Evolutionary conservation across 2,888 invertebrate genomes (phyloP).

Genomic region (Taphrorychus bicolor): DNA sequence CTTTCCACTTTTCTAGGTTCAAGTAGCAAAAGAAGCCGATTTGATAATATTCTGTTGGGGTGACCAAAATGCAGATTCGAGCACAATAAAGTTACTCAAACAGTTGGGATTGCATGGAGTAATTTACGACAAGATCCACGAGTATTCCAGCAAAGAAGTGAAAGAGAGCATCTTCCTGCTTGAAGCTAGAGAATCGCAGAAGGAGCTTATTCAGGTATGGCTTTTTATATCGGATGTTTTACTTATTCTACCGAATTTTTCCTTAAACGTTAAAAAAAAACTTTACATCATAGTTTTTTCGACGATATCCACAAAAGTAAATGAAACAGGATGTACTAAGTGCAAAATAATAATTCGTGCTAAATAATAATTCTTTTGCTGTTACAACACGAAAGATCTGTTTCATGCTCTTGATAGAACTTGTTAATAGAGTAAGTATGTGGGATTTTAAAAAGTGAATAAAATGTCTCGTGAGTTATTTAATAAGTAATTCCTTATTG

Average conservation of each 20-base stretch:
- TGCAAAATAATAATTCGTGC: too few relatives aligned
- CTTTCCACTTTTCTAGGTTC: slow-evolving; percentile 66
- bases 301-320: too few relatives aligned
- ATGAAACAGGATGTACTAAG: too few relatives aligned
- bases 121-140: slow-evolving; percentile 93
- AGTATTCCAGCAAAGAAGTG: slow-evolving; percentile 73
- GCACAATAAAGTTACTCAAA: slow-evolving; percentile 85
- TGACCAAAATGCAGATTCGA: slow-evolving; percentile 90
- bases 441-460: neutral
- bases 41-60: slow-evolving; percentile 97
- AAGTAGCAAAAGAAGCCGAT: slow-evolving; percentile 78
- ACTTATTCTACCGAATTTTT: too few relatives aligned
- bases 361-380: too few relatives aligned
- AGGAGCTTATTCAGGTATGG: slow-evolving; percentile 62
- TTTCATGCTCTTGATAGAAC: too few relatives aligned
- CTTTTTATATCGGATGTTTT: too few relatives aligned
- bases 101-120: slow-evolving; percentile 92
- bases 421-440: too few relatives aligned
- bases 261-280: too few relatives aligned
- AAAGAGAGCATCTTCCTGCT: slow-evolving; percentile 85
- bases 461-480: neutral
- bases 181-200: slow-evolving; percentile 79
- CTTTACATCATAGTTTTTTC: too few relatives aligned
- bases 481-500: neutral
- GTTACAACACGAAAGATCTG: too few relatives aligned